Evolutionary conservation across 2,113 vertebrate genomes (phyloP).

Genomic region (Elachura formosa): DNA sequence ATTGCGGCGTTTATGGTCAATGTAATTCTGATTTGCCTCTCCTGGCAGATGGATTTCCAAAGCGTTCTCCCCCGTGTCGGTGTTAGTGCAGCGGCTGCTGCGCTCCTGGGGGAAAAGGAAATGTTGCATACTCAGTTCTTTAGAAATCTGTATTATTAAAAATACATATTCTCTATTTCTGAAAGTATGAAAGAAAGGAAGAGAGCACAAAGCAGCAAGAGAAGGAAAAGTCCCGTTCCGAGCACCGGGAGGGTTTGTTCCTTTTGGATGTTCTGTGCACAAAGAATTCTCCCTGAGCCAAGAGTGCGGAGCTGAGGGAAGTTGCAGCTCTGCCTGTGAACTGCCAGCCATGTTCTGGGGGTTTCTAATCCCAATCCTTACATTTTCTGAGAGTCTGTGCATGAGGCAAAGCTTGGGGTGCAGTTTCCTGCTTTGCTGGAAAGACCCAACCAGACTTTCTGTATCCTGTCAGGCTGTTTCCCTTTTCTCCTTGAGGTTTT

Average conservation of each 20-base stretch:
- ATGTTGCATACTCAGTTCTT: neutral
- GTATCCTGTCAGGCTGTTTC: neutral
- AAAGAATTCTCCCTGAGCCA: neutral
- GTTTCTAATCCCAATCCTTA: neutral
- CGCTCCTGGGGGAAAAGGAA: neutral
- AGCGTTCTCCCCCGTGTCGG: neutral
- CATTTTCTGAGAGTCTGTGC: neutral
- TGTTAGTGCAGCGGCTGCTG: neutral
- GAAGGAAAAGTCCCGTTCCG: neutral
- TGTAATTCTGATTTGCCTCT: neutral
- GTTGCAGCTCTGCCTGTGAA: neutral
- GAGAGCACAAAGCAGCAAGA: neutral
- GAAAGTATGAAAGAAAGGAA: neutral
- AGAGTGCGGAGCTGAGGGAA: neutral
- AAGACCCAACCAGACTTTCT: neutral
- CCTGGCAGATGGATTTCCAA: neutral
- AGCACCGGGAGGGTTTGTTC: neutral
- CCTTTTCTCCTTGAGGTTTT: neutral
- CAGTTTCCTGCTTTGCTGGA: neutral
- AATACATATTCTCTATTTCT: neutral
- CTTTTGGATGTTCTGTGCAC: neutral
- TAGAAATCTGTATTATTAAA: slow-evolving; percentile 21
- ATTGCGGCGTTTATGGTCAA: neutral
- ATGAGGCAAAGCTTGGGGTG: neutral
- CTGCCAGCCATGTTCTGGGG: neutral